A percentile compares a stretch with the other conserved stretches of the same genome.
phyloP scores from a whole-genome alignment of 2,113 vertebrate genomes.

The Eleginops maclovinus region DNA sequence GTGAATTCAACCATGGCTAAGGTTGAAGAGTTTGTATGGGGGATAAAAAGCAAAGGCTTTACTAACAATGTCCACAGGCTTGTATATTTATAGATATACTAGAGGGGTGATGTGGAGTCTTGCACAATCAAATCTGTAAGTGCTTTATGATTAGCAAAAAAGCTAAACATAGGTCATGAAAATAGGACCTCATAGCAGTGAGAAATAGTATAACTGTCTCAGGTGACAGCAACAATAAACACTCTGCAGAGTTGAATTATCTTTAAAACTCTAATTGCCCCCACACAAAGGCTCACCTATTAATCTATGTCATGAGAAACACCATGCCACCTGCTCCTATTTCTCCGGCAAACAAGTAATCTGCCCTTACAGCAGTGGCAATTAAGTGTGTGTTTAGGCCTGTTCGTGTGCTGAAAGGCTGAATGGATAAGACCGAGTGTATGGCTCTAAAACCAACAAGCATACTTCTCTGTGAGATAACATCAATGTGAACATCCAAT shows the following conservation, averaged over 20 bases:
- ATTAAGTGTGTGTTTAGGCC: conserved; percentile 13
- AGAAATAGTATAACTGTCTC: conserved; percentile 58
- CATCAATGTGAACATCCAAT: conserved; percentile 10
- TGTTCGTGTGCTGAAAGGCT: conserved; percentile 11
- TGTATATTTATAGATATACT: conserved; percentile 28
- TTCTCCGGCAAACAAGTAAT: conserved; percentile 45
- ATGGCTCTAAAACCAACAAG: background rate
- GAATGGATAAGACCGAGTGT: background rate
- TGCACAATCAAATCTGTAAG: conserved; percentile 10
- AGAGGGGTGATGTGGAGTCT: conserved; percentile 6
- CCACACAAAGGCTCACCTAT: conserved; percentile 14
- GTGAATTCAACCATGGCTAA: background rate
- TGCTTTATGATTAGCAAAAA: conserved; percentile 24
- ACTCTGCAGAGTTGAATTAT: conserved; percentile 35
- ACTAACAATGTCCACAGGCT: background rate
- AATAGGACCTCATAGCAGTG: conserved; percentile 53
- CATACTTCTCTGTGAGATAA: conserved; percentile 2
- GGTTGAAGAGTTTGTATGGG: background rate
- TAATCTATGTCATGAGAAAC: conserved; percentile 47
- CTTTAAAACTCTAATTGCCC: conserved; percentile 28
- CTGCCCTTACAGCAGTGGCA: conserved; percentile 10
- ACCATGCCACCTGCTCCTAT: conserved; percentile 13
- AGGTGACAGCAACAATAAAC: conserved; percentile 45
- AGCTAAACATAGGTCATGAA: conserved; percentile 23
- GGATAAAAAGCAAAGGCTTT: background rate